Evolutionary conservation across 35 echinoderm and acorn worm genomes (phyloP), one percentile per base, ranked within the genome.

Genomic region (Chiridota heheva): DNA sequence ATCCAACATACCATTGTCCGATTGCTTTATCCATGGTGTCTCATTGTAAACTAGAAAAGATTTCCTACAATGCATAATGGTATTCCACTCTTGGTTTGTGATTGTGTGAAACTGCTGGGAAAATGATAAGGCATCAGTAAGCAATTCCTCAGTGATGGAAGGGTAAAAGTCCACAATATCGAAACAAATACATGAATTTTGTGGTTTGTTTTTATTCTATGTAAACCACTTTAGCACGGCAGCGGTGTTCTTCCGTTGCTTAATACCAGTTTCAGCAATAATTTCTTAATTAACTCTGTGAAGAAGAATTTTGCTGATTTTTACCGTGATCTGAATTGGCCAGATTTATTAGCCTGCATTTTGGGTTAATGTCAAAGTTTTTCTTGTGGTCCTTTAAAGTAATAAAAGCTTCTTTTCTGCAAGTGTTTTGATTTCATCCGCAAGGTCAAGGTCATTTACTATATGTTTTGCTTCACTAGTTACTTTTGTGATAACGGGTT

Each of bases 141-240:
- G 58, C 0, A 61, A 31, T 31, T 61, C n/a, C 33, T 61, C 58
- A 6, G 58, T 15, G 58, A 61, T 61, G 24, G 58, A 61, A 22
- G 3, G 58, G n/a, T 61, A 61, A 22, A 61, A 61, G 33, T 61
- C 58, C 33, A 61, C 58, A 22, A 61, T 3, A 61, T 61, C n/a
- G 0, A 61, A 61, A n/a, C 58, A 61, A 15, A 61, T 61, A 31
- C 25, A 61, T 22, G 58, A 61, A 22, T 61, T 0, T 8, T 61
- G 7, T 61, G 58, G 3, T 22, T 61, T 61, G 2, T 61, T 22
- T n/a, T 61, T 37, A 20, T 16, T 37, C 3, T 13, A 4, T 18
- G 4, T 44, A 0, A 73, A 73, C 70, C 70, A 73, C 10, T 73
- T 44, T 5, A 73, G 13, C 30, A 73, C 70, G 29, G 70, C 36